phyloP scores from a whole-genome alignment of 2,888 invertebrate species.

The Lypha dubia region DNA sequence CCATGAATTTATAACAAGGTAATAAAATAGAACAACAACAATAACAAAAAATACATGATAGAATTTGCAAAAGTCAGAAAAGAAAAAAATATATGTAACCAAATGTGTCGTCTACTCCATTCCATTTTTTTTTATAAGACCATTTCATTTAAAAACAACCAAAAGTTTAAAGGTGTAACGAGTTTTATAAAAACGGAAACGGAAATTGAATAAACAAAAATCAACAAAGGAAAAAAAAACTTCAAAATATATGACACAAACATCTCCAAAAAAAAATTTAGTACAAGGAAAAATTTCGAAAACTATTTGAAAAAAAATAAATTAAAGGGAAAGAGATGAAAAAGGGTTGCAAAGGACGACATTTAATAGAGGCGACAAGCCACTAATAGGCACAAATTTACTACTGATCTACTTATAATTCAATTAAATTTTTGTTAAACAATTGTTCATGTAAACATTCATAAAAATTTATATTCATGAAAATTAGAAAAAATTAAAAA shows the following conservation, averaged over 20 bases:
- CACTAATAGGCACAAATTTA: neutral
- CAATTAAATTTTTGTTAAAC: too few relatives aligned
- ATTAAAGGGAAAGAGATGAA: constrained; percentile 5
- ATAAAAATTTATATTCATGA: too few relatives aligned
- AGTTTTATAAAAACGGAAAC: constrained; percentile 60
- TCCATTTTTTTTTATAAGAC: constrained; percentile 62
- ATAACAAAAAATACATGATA: constrained; percentile 6
- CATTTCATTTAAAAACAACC: constrained; percentile 54
- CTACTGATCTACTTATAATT: neutral
- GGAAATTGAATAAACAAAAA: constrained; percentile 49
- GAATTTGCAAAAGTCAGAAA: constrained; percentile 24
- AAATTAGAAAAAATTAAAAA: too few relatives aligned
- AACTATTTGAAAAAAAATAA: constrained; percentile 4
- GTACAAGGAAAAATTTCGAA: constrained; percentile 4
- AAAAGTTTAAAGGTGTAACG: constrained; percentile 57
- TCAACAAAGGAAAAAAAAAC: constrained; percentile 26
- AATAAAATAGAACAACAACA: constrained; percentile 33
- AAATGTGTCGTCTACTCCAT: constrained; percentile 59
- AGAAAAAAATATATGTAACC: constrained; percentile 5
- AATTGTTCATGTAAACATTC: too few relatives aligned
- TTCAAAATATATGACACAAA: constrained; percentile 47
- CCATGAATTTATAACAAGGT: constrained; percentile 36
- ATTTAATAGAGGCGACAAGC: constrained; percentile 24
- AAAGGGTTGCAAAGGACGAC: neutral
- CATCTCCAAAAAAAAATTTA: constrained; percentile 50